phyloP scores from a whole-genome alignment of 2,113 vertebrate genomes.

The Myotis davidii region DNA sequence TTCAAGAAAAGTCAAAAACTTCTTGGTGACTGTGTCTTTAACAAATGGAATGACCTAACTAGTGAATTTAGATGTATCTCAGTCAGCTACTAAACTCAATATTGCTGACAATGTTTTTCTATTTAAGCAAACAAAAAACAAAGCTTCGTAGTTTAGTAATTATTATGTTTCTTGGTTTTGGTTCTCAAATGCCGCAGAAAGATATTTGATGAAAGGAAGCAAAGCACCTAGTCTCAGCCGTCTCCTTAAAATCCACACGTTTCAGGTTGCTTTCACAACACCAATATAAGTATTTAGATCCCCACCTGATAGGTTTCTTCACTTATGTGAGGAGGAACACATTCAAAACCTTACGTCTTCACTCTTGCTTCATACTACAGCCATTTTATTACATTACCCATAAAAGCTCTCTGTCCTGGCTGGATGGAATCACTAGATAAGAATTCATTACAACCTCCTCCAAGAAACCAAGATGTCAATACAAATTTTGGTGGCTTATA shows the following conservation, averaged over 20 bases:
- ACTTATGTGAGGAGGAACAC: constrained; percentile 34
- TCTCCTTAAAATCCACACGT: constrained; percentile 61
- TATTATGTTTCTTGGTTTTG: constrained; percentile 63
- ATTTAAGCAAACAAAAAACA: constrained; percentile 65
- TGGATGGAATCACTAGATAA: constrained; percentile 35
- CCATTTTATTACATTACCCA: background rate
- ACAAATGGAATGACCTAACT: constrained; percentile 81
- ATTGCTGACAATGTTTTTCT: constrained; percentile 73
- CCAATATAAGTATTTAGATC: constrained; percentile 63
- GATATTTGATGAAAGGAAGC: constrained; percentile 70
- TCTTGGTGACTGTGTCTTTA: constrained; percentile 71
- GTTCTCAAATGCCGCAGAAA: constrained; percentile 73
- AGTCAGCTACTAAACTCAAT: constrained; percentile 78
- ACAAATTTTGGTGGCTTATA: constrained; percentile 43
- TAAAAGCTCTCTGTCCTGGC: background rate
- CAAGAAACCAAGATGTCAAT: constrained; percentile 45
- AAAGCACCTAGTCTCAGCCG: constrained; percentile 64
- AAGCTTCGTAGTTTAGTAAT: constrained; percentile 39
- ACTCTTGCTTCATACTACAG: constrained; percentile 44
- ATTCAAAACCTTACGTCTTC: constrained; percentile 65
- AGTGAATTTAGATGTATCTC: constrained; percentile 74
- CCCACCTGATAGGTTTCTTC: constrained; percentile 60
- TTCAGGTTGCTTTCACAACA: constrained; percentile 48
- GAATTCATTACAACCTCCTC: constrained; percentile 33
- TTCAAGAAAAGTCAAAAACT: constrained; percentile 43